Evolutionary conservation across 2,113 vertebrate genomes (phyloP), one percentile per base, ranked within the genome.

Genomic region (Cyprinus carpio): DNA sequence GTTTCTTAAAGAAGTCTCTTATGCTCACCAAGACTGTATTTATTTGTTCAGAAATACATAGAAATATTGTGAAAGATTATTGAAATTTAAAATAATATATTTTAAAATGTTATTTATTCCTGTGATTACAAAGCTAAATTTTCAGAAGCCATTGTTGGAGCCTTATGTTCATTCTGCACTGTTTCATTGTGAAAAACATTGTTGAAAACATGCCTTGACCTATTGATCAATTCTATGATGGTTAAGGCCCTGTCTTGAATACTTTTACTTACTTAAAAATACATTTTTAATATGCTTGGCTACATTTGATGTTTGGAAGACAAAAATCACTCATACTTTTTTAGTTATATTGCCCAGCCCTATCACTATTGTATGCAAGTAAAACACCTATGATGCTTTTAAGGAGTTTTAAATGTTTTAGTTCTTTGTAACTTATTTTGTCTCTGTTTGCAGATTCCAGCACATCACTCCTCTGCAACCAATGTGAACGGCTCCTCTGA

Each of bases 401-500:
- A 67, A 34, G 16, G 6, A 20, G 29, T 58, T 78, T n/a, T 31
- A 23, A 43, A 23, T 72, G 31, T 69, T 69, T 20, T 20, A 23
- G 49, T 3, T 16, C 54, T 49, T 27, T 74, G 6, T 40, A 31
- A 37, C 29, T 60, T 4, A 54, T 13, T 13, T 20, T 15, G 1
- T 67, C 51, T 84, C 20, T 75, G 6, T 82, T 76, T 37, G 71
- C 75, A 88, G 89, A 56, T 75, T 88, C 84, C 87, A 82, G 72
- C 92, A 51, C 95, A 95, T 51, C 94, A 95, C 83, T 92, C 92
- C 58, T 96, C 96, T 18, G 92, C 93, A 15, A 93, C 96, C 84
- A 97, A 96, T 84, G 93, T 96, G 81, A 98, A 98, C 0, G 94
- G 96, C 43, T 92, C 92, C 0, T 60, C 89, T 43, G 91, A 87